Percentiles rank a stretch among this genome's conserved stretches.
Evolutionary conservation across 2,888 invertebrate species (phyloP).

Genomic region (Phymatocera aterrima): DNA sequence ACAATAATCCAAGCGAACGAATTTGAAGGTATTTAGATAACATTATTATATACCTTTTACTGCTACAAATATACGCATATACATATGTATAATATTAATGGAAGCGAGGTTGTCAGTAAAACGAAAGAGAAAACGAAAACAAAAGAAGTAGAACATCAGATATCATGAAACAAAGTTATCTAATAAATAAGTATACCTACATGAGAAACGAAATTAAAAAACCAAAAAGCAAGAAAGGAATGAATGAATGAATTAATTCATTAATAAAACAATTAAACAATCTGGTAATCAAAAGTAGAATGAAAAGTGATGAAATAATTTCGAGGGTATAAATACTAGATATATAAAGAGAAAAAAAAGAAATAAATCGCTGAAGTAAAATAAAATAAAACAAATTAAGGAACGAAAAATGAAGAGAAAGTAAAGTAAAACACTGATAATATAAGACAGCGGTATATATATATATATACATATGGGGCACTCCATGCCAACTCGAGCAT

Average conservation of each 20-base stretch:
- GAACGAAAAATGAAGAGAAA: no score
- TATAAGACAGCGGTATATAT: no score
- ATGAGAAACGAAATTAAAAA: not conserved
- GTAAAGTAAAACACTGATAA: no score
- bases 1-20: not conserved
- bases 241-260: not conserved
- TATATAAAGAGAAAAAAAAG: no score
- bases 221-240: not conserved
- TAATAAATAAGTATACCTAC: no score
- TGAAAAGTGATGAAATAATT: not conserved
- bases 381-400: no score
- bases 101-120: conserved; percentile 23
- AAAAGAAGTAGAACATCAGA: not conserved
- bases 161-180: no score
- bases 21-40: not conserved
- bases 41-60: not conserved
- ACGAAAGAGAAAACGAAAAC: not conserved
- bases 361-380: no score
- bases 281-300: no score
- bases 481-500: no score
- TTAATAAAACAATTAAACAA: not conserved
- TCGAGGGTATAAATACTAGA: not conserved
- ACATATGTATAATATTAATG: not conserved
- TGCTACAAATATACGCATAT: not conserved
- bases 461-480: no score